Evolutionary conservation across 2,888 invertebrate species (phyloP), one percentile per base, ranked within the genome.

Genomic region (Agrochola macilenta): DNA sequence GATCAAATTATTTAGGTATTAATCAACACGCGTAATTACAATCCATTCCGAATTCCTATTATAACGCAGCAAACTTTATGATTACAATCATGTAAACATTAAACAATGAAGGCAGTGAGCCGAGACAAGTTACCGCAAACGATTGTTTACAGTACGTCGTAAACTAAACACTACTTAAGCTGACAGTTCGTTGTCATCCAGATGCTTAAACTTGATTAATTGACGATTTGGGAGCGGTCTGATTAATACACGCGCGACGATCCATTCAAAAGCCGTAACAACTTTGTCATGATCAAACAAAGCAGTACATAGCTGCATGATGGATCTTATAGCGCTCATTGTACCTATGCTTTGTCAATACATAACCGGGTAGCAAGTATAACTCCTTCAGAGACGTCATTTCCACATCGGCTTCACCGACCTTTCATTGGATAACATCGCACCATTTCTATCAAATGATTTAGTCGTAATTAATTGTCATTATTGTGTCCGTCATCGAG

Each of bases 191-290:
- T 94, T 96, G 96, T 96, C 96, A 95, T 94, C 93, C 94, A 95
- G 95, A 95, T 94, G 95, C 95, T 96, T 95, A 92, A 94, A 94
- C 94, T 94, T 96, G 96, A 96, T 96, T 96, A 96, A 96, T 96
- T 93, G 96, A 91, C 94, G 94, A 95, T 95, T 95, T 93, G 93
- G 93, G 92, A 93, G 88, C 91, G 90, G 87, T 91, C 91, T 94
- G 94, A 96, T 95, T 96, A 95, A 94, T 95, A 95, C 93, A 93
- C 91, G 93, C 92, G 89, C 88, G 89, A 88, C 89, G 91, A 92
- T 90, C 92, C 85, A 92, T 94, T 93, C 90, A 92, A 93, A 92
- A 91, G 86, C 90, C 91, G 90, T 91, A 91, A 93, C 92, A 90
- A 93, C 93, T 93, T 94, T 93, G 95, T 95, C 93, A 92, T 92